Evolutionary conservation across 2,113 vertebrate species (phyloP).

Genomic region (Sylvia atricapilla): DNA sequence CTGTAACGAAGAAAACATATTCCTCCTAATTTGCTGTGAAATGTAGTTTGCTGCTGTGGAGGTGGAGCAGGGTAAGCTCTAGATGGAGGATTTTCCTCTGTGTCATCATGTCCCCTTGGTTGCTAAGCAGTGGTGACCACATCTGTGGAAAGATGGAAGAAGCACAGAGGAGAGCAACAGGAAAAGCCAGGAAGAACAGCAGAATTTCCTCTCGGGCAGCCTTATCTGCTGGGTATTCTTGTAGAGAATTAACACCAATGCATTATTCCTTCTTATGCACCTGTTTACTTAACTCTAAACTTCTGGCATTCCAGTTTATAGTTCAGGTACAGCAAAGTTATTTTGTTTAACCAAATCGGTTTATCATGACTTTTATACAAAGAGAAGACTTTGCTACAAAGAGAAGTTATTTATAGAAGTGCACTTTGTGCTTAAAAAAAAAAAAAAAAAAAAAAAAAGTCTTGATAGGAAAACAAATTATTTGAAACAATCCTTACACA

Average conservation of each 20-base stretch:
- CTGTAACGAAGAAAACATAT: neutral
- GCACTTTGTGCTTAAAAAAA: accelerated
- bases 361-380: neutral
- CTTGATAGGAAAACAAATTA: neutral
- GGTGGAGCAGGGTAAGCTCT: neutral
- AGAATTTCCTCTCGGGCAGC: neutral
- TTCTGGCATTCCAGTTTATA: neutral
- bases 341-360: neutral
- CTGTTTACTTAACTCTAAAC: neutral
- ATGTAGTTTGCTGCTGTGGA: neutral
- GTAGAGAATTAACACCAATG: neutral
- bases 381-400: neutral
- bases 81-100: neutral
- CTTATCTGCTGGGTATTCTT: neutral
- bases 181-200: neutral
- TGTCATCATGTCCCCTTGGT: neutral
- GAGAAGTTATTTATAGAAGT: neutral
- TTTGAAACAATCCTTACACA: neutral
- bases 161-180: neutral
- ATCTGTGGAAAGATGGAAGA: constrained; percentile 4
- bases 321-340: neutral
- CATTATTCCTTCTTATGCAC: accelerated
- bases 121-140: constrained; percentile 42
- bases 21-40: neutral
- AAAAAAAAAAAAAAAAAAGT: neutral